Evolutionary conservation across 2,888 invertebrate species (phyloP).

Genomic region (Tortricodes alternella): DNA sequence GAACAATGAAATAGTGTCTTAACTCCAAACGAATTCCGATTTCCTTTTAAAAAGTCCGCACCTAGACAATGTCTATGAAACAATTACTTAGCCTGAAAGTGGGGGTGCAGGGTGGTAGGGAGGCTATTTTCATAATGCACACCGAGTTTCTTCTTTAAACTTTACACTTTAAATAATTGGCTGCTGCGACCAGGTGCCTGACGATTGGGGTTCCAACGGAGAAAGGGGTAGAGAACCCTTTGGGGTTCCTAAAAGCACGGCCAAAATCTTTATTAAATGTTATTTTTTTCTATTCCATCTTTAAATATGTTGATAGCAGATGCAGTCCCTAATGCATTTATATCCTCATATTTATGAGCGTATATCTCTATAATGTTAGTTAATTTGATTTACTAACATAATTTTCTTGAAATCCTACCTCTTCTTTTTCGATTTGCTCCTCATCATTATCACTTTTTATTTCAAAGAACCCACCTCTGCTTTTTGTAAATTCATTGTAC

Average conservation of each 20-base stretch:
- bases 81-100: conserved; percentile 45
- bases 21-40: neutral
- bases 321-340: too few species aligned
- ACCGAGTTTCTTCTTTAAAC: conserved; percentile 52
- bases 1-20: neutral
- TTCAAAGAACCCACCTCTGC: too few species aligned
- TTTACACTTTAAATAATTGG: conserved; percentile 76
- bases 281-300: too few species aligned
- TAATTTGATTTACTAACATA: too few species aligned
- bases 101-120: conserved; percentile 34
- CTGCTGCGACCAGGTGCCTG: conserved; percentile 33
- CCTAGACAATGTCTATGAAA: conserved; percentile 37
- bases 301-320: too few species aligned
- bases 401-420: too few species aligned
- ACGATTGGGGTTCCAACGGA: conserved; percentile 1
- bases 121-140: conserved; percentile 76
- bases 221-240: neutral
- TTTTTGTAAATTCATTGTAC: too few species aligned
- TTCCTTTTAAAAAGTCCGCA: conserved; percentile 18
- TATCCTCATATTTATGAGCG: too few species aligned
- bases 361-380: too few species aligned
- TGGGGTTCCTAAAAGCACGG: neutral
- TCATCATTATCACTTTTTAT: neutral
- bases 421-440: too few species aligned
- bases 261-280: too few species aligned